Percentiles rank a stretch among this genome's conserved stretches.
Conservation (phyloP, 2,888 invertebrate species). For the Aphidius colemani region DNA sequence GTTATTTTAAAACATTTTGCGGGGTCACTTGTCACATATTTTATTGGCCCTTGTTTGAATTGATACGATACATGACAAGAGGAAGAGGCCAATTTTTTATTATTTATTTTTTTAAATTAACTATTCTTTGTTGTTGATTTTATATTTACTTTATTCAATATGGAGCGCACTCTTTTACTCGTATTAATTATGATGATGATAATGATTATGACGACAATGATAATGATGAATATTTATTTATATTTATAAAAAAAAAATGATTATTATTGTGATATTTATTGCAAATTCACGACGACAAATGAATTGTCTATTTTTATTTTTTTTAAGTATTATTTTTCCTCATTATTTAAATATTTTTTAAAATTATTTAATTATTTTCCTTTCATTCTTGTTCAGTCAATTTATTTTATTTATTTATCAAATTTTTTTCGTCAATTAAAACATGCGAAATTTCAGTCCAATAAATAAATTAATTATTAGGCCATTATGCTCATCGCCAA, state of each 20-base stretch:
- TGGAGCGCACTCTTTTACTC: conserved; percentile 2
- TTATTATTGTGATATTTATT: conserved; percentile 12
- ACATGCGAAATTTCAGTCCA: too few species aligned
- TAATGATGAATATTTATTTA: conserved; percentile 32
- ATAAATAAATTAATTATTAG: conserved; percentile 8
- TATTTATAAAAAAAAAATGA: conserved; percentile 10
- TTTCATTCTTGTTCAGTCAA: conserved; percentile 1
- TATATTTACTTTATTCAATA: neutral
- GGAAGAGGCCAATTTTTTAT: conserved; percentile 15
- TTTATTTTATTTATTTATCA: neutral
- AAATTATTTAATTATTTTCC: conserved; percentile 2
- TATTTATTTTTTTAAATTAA: neutral
- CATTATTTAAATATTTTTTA: conserved; percentile 1
- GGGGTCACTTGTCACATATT: conserved; percentile 15
- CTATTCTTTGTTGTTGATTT: neutral
- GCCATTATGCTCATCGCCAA: conserved; percentile 17
- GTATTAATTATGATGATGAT: conserved; percentile 24
- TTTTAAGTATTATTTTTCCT: conserved; percentile 4
- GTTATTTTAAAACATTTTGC: conserved; percentile 1
- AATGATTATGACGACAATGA: conserved; percentile 31
- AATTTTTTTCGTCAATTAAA: neutral
- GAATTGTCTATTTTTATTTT: neutral
- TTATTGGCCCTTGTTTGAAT: conserved; percentile 13
- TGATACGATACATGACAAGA: conserved; percentile 18
- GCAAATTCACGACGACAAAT: conserved; percentile 1